Evolutionary conservation across 2,888 invertebrate genomes (phyloP).

Genomic region (Leptopilina drosophilae): DNA sequence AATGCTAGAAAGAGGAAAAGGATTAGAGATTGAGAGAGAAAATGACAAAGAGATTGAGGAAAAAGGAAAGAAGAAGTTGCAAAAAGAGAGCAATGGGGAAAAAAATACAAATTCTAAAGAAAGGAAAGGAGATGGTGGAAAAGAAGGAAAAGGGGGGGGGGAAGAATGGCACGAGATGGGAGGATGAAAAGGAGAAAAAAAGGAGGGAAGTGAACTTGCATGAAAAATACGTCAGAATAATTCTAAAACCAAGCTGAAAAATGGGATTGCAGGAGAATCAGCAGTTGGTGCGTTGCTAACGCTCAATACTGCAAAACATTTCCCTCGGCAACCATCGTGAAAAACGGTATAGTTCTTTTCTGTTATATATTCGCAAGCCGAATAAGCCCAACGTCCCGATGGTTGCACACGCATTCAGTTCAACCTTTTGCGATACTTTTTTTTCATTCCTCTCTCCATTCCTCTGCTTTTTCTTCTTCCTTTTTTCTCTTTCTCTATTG

Average conservation of each 20-base stretch:
- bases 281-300: constrained; percentile 49
- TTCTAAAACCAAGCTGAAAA: constrained; percentile 42
- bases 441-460: constrained; percentile 31
- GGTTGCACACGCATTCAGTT: constrained; percentile 32
- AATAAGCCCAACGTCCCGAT: constrained; percentile 42
- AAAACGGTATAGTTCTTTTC: constrained; percentile 57
- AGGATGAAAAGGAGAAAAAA: no score
- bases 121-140: constrained; percentile 38
- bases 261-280: constrained; percentile 34
- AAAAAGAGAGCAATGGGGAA: constrained; percentile 17
- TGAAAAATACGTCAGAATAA: constrained; percentile 46
- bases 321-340: constrained; percentile 59
- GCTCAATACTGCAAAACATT: constrained; percentile 69
- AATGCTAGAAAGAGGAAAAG: constrained; percentile 40
- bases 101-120: background rate
- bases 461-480: constrained; percentile 15
- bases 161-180: background rate
- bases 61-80: constrained; percentile 34
- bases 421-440: constrained; percentile 48
- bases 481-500: constrained; percentile 46
- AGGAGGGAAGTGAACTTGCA: constrained; percentile 37
- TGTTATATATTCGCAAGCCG: constrained; percentile 52
- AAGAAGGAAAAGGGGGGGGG: constrained; percentile 7
- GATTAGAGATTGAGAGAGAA: constrained; percentile 42
- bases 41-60: constrained; percentile 36